phyloP scores from a whole-genome alignment of 2,113 vertebrate genomes.

The Ictidomys tridecemlineatus region DNA sequence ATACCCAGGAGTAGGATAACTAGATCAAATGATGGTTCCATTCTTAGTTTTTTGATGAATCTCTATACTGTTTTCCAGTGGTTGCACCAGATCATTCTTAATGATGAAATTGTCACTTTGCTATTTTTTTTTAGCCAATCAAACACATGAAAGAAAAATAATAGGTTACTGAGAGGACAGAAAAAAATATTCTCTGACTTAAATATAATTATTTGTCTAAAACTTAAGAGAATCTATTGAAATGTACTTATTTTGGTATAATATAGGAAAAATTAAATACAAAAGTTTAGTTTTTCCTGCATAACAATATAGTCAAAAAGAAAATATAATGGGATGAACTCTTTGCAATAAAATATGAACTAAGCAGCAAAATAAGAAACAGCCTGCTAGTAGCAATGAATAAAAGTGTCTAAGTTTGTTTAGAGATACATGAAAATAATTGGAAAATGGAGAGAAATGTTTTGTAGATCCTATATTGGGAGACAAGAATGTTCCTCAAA shows the following conservation, averaged over 20 bases:
- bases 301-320: background rate
- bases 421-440: background rate
- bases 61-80: too few relatives aligned
- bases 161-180: background rate
- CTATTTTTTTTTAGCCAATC: background rate
- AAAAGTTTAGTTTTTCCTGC: background rate
- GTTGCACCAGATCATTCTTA: too few relatives aligned
- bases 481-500: background rate
- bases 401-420: background rate
- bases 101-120: background rate
- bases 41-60: too few relatives aligned
- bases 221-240: background rate
- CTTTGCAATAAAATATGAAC: background rate
- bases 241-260: background rate
- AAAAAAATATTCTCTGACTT: background rate
- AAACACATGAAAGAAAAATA: background rate
- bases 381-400: background rate
- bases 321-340: background rate
- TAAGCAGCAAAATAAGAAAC: background rate
- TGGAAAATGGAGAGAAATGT: background rate
- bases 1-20: too few relatives aligned
- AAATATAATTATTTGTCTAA: background rate
- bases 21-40: too few relatives aligned
- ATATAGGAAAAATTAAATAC: background rate
- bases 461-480: background rate